phyloP scores from a whole-genome alignment of 1,140 invertebrate species.

The Zaprionus gabonicus region DNA sequence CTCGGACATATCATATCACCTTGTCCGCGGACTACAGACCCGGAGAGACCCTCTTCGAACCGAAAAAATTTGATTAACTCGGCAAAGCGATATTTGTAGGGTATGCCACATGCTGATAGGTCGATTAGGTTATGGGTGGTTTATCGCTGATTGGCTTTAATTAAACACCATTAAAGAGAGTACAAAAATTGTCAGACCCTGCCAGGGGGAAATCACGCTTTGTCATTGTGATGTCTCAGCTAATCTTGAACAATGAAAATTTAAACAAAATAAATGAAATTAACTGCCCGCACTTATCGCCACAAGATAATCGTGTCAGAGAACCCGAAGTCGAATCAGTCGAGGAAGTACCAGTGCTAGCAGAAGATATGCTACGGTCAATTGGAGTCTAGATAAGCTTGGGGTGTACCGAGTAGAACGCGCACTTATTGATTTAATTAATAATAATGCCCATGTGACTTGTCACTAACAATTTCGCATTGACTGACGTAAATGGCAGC shows the following conservation, averaged over 20 bases:
- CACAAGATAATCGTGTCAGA: constrained; percentile 72
- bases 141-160: constrained; percentile 80
- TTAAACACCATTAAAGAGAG: constrained; percentile 78
- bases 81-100: constrained; percentile 36
- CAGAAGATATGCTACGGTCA: constrained; percentile 44
- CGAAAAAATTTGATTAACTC: constrained; percentile 60
- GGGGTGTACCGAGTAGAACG: background rate
- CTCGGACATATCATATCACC: constrained; percentile 66
- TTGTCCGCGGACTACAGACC: constrained; percentile 36
- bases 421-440: constrained; percentile 72
- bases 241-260: constrained; percentile 48
- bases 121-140: constrained; percentile 29
- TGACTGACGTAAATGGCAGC: constrained; percentile 62
- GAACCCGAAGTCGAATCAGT: constrained; percentile 29
- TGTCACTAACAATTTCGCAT: constrained; percentile 51
- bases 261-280: constrained; percentile 74
- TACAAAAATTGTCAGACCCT: constrained; percentile 68
- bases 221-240: constrained; percentile 69
- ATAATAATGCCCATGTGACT: constrained; percentile 79
- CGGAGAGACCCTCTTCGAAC: background rate
- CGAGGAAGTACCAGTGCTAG: background rate
- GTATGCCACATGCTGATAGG: constrained; percentile 70
- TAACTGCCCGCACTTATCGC: constrained; percentile 57
- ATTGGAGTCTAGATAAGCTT: constrained; percentile 30
- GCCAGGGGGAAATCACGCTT: constrained; percentile 63